phyloP scores from a whole-genome alignment of 2,888 invertebrate genomes.

The Drosophila pseudotalamancana region DNA sequence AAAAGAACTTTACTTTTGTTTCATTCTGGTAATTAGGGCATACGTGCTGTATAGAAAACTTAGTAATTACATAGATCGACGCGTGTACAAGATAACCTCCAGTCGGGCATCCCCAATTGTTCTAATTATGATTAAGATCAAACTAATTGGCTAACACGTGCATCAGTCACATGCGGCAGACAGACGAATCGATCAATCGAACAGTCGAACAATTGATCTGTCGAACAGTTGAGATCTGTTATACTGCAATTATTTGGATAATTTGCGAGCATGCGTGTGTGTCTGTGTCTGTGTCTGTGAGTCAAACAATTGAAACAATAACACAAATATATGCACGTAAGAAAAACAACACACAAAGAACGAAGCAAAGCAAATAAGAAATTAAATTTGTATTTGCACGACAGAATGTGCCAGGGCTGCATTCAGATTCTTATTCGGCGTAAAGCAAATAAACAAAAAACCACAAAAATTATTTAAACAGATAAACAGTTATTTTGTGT shows the following conservation, averaged over 20 bases:
- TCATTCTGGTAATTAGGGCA: too few relatives aligned
- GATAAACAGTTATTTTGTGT: slow-evolving; percentile 23
- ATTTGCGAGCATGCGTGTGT: slow-evolving; percentile 11
- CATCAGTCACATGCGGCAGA: slow-evolving; percentile 17
- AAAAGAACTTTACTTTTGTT: not conserved
- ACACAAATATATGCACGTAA: slow-evolving; percentile 2
- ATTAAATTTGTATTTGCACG: slow-evolving; percentile 7
- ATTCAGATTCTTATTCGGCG: slow-evolving; percentile 3
- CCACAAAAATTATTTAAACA: too few relatives aligned
- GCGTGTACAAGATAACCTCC: slow-evolving; percentile 1
- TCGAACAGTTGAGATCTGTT: slow-evolving; percentile 15
- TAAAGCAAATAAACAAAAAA: slow-evolving; percentile 17
- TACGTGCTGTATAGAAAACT: too few relatives aligned
- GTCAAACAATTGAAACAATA: slow-evolving; percentile 44
- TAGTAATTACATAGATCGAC: too few relatives aligned
- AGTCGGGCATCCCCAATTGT: not conserved
- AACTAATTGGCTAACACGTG: slow-evolving; percentile 24
- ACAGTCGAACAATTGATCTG: not conserved
- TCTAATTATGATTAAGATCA: not conserved
- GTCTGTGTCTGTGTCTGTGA: not conserved
- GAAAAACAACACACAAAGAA: slow-evolving; percentile 2
- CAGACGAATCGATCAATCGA: too few relatives aligned
- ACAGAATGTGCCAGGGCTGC: slow-evolving; percentile 48
- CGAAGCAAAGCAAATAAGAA: slow-evolving; percentile 7
- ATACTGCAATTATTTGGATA: slow-evolving; percentile 58